phyloP scores from a whole-genome alignment of 2,888 invertebrate genomes.

The Mimumesa dahlbomi region DNA sequence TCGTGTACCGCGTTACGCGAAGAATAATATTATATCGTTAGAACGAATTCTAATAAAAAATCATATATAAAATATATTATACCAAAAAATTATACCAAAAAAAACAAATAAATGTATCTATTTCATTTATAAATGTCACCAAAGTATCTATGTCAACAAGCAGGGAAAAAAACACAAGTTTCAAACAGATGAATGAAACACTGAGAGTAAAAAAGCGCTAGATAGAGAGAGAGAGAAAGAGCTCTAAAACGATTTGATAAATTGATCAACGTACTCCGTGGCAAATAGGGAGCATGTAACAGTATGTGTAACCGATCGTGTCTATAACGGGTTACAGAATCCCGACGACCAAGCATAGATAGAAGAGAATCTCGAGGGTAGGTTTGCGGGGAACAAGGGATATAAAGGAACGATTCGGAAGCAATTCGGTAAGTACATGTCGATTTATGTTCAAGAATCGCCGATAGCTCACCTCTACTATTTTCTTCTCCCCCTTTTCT shows the following conservation, averaged over 20 bases:
- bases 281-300: constrained; percentile 45
- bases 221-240: not conserved
- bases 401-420: constrained; percentile 77
- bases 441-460: constrained; percentile 77
- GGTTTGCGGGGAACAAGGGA: constrained; percentile 62
- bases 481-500: constrained; percentile 45
- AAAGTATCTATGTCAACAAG: constrained; percentile 14
- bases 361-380: constrained; percentile 42
- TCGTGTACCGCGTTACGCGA: no score
- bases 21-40: no score
- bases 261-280: constrained; percentile 46
- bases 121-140: not conserved
- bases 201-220: no score
- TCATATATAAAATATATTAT: no score
- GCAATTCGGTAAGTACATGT: constrained; percentile 79
- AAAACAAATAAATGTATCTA: not conserved
- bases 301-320: constrained; percentile 41
- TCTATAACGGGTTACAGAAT: constrained; percentile 47
- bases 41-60: no score
- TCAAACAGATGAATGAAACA: no score
- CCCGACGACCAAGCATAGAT: constrained; percentile 26
- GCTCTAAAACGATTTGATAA: constrained; percentile 32
- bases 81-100: not conserved
- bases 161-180: no score
- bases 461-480: constrained; percentile 72